These are phyloP conservation scores for Halocaridina rubra DNA, from an alignment of 2,888 invertebrate genomes.

Conservation along the genomic window DNA sequence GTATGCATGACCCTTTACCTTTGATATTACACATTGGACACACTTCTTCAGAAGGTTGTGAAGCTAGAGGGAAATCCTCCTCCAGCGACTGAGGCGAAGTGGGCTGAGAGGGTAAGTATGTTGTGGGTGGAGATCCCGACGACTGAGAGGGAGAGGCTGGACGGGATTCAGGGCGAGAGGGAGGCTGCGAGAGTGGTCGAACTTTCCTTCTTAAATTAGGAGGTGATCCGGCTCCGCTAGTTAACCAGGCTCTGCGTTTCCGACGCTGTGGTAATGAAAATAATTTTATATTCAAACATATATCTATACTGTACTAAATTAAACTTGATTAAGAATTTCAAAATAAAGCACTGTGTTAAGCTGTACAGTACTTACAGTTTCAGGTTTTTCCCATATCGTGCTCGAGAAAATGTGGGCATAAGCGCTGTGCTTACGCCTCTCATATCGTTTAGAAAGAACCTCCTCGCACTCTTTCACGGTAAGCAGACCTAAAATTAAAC, in stretches of 20 bases:
- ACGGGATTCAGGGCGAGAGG: constrained; percentile 45
- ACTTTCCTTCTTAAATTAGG: constrained; percentile 52
- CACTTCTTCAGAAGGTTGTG: constrained; percentile 44
- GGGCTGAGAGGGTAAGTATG: constrained; percentile 37
- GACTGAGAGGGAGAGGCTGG: constrained; percentile 43
- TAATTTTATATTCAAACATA: background rate
- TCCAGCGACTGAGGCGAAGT: constrained; percentile 45
- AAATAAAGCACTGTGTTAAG: background rate
- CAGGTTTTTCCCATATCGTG: constrained; percentile 59
- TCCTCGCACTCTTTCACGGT: constrained; percentile 51
- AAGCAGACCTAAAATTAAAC: constrained; percentile 55
- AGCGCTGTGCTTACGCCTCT: constrained; percentile 50
- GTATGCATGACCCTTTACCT: constrained; percentile 9
- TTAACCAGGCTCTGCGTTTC: constrained; percentile 54
- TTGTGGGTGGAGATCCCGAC: constrained; percentile 47
- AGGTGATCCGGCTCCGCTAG: constrained; percentile 53
- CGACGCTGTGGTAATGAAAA: constrained; percentile 19
- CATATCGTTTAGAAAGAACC: constrained; percentile 40
- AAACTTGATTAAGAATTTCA: background rate
- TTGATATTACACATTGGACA: constrained; percentile 55
- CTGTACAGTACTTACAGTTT: constrained; percentile 43
- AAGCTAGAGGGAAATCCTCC: constrained; percentile 24
- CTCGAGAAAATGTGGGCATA: constrained; percentile 45
- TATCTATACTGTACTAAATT: background rate
- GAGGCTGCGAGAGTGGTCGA: constrained; percentile 48